Percentiles rank a stretch among this genome's conserved stretches.
Conservation (phyloP, 2,113 vertebrate genomes). For the Sminthopsis crassicaudata region DNA sequence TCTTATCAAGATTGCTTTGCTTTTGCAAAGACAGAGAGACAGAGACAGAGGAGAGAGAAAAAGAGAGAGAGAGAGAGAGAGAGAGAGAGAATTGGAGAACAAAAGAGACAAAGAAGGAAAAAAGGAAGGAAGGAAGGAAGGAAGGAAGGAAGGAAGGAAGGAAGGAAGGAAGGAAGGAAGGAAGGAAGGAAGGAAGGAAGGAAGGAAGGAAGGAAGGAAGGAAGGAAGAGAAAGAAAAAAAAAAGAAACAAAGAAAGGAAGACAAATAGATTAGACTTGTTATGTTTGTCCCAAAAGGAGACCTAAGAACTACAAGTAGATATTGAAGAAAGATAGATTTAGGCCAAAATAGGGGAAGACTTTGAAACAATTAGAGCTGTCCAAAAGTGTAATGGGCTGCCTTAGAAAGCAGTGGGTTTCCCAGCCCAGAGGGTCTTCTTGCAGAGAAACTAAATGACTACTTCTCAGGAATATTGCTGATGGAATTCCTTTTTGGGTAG, state of each 20-base stretch:
- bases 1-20: background rate
- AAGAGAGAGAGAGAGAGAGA: too few relatives aligned
- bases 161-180: too few relatives aligned
- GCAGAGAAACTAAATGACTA: constrained; percentile 1
- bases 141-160: too few relatives aligned
- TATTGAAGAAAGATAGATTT: background rate
- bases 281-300: background rate
- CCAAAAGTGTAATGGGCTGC: background rate
- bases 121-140: too few relatives aligned
- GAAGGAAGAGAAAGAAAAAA: too few relatives aligned
- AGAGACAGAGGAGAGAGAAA: too few relatives aligned
- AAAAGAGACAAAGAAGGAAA: too few relatives aligned
- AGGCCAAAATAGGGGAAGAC: background rate
- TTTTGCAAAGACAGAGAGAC: background rate
- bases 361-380: background rate
- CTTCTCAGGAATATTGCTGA: background rate
- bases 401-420: constrained; percentile 1
- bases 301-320: background rate
- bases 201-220: too few relatives aligned
- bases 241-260: too few relatives aligned
- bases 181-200: too few relatives aligned
- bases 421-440: background rate
- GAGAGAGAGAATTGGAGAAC: too few relatives aligned
- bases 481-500: background rate
- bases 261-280: background rate